Evolutionary conservation across 1,140 invertebrate genomes (phyloP), one percentile per base, ranked within the genome.

Genomic region (Calycopis cecrops): DNA sequence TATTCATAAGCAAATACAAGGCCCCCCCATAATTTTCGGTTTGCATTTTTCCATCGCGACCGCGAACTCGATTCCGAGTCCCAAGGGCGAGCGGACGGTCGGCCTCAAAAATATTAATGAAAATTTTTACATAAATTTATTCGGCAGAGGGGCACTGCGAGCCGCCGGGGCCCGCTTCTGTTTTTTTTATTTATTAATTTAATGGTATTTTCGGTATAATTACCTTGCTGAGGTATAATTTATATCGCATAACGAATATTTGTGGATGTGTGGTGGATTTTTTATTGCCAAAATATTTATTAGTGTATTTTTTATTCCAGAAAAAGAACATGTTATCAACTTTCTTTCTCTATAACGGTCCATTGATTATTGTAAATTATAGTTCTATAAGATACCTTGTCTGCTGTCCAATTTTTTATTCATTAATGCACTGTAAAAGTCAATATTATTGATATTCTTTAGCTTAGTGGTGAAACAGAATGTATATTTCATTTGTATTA

Each of bases 51-150:
- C 83, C 81, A 83, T 84, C 78, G 77, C 75, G 69, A 83, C 83
- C 80, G 78, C 83, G 81, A 84, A 84, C 79, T 81, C 79, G 82
- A 86, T 84, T 81, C 73, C 65, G 68, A 78, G 71, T 86, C 83
- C 83, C 83, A 79, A 76, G 80, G 83, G 83, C 76, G 67, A 73
- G 62, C 77, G 80, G 76, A 71, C 82, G 79, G 66, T 70, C 76
- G 77, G 79, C 76, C 79, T 82, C 79, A 79, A 84, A 85, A 86
- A 86, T 86, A 86, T 86, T 86, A 86, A 86, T 86, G 83, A 86
- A 86, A 86, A 82, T 85, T 86, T 86, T 86, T 86, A 86, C 83
- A 86, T 86, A 86, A 86, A 86, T 86, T 86, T 86, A 86, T 86
- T 79, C 80, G 79, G 79, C 69, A 73, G 76, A 85, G 81, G 83